Conservation (phyloP, 2,888 invertebrate genomes). For the Alloscopus bannaensis region DNA sequence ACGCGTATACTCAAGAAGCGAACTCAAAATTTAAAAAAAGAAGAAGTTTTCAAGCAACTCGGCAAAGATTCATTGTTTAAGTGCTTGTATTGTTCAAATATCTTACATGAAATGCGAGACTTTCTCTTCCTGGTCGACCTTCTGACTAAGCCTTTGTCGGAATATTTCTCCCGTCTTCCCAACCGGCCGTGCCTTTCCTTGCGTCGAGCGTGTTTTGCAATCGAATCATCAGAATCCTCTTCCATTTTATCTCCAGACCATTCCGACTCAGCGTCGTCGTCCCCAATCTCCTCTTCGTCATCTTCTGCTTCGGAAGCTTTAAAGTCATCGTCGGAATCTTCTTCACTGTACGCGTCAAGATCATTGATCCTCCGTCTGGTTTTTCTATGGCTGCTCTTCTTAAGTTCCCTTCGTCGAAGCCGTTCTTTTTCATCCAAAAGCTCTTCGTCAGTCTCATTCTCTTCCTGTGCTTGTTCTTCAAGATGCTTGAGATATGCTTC, state of each 20-base stretch:
- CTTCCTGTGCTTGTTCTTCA: constrained; percentile 73
- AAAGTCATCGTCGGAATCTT: constrained; percentile 93
- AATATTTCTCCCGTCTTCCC: constrained; percentile 70
- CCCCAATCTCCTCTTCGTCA: constrained; percentile 79
- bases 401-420: constrained; percentile 57
- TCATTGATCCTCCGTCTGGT: constrained; percentile 87
- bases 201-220: constrained; percentile 46
- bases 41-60: too few relatives aligned
- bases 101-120: constrained; percentile 70
- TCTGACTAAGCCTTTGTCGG: constrained; percentile 68
- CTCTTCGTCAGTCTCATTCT: constrained; percentile 67
- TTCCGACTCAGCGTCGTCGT: constrained; percentile 77
- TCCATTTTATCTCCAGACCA: constrained; percentile 71
- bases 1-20: not conserved
- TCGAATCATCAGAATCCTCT: constrained; percentile 71
- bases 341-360: constrained; percentile 86
- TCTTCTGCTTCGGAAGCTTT: constrained; percentile 83
- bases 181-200: constrained; percentile 64
- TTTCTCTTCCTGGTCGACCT: constrained; percentile 70
- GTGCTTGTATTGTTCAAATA: not conserved
- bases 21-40: constrained; percentile 23
- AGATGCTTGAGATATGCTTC: constrained; percentile 69
- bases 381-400: constrained; percentile 76
- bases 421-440: constrained; percentile 70
- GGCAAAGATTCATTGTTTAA: not conserved